A percentile compares a stretch with the other conserved stretches of the same genome.
These are phyloP conservation scores for Pseudomyrmex dendroicus DNA, from an alignment of 1,140 invertebrate species.

Conservation along the genomic window DNA sequence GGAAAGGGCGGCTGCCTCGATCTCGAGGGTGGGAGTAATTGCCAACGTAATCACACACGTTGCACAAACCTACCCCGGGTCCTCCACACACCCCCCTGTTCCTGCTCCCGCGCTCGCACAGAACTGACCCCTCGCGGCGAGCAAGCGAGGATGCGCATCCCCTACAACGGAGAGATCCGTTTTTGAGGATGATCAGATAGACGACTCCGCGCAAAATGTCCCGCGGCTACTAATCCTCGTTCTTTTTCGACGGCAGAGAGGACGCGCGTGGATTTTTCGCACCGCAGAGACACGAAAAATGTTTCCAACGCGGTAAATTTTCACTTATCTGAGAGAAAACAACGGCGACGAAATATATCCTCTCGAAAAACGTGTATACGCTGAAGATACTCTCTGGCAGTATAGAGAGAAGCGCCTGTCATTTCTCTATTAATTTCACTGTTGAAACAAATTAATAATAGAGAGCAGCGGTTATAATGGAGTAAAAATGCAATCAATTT, in stretches of 20 bases:
- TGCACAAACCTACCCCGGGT: slow-evolving; percentile 74
- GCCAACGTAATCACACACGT: slow-evolving; percentile 83
- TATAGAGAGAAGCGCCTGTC: background rate
- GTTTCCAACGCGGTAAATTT: slow-evolving; percentile 57
- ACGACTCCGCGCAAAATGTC: slow-evolving; percentile 66
- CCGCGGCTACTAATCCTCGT: slow-evolving; percentile 58
- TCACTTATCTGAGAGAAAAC: slow-evolving; percentile 53
- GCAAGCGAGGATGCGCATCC: slow-evolving; percentile 67
- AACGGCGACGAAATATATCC: slow-evolving; percentile 21
- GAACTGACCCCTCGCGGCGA: slow-evolving; percentile 56
- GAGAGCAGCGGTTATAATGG: background rate
- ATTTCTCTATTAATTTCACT: slow-evolving; percentile 13
- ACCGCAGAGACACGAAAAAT: slow-evolving; percentile 19
- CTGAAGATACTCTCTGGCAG: background rate
- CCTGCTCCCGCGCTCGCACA: slow-evolving; percentile 34
- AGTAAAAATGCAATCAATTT: slow-evolving; percentile 29
- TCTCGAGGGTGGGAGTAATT: slow-evolving; percentile 79
- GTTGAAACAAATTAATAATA: slow-evolving; percentile 26
- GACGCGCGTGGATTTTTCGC: slow-evolving; percentile 32
- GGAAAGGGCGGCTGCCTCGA: slow-evolving; percentile 41
- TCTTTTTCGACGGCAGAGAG: slow-evolving; percentile 10
- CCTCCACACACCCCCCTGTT: slow-evolving; percentile 29
- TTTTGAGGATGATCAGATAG: slow-evolving; percentile 77
- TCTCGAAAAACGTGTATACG: slow-evolving; percentile 14
- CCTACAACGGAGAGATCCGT: slow-evolving; percentile 59